A percentile compares a stretch with the other conserved stretches of the same genome.
Evolutionary conservation across 1,140 invertebrate genomes (phyloP).

Genomic region (Heliconius himera): DNA sequence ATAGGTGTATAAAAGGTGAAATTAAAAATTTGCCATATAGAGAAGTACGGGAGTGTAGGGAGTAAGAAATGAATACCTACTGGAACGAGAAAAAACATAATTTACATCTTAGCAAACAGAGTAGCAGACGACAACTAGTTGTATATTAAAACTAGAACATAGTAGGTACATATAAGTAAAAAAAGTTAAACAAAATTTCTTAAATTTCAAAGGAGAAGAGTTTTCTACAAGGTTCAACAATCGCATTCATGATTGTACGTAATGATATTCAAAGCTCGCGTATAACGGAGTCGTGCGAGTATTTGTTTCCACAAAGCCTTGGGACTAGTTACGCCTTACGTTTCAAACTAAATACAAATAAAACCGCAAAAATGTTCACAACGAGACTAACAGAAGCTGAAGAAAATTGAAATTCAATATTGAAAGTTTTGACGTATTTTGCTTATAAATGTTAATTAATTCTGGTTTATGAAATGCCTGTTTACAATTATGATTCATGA

Average conservation of each 20-base stretch:
- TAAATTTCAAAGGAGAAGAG: background rate
- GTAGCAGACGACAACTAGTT: too few relatives aligned
- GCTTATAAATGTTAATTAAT: background rate
- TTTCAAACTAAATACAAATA: slow-evolving; percentile 14
- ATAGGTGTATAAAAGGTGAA: too few relatives aligned
- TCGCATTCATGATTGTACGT: slow-evolving; percentile 22
- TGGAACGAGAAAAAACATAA: too few relatives aligned
- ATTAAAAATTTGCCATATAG: too few relatives aligned
- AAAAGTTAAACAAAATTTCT: background rate
- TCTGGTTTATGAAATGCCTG: background rate
- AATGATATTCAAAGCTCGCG: slow-evolving; percentile 31
- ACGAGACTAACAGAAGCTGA: background rate
- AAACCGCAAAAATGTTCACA: background rate
- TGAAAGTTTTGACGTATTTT: background rate
- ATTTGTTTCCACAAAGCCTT: slow-evolving; percentile 27
- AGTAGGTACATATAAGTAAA: background rate
- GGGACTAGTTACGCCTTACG: slow-evolving; percentile 16
- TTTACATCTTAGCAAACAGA: too few relatives aligned
- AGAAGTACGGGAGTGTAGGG: too few relatives aligned
- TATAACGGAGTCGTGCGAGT: slow-evolving; percentile 25
- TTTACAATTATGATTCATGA: background rate
- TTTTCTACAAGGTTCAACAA: slow-evolving; percentile 17
- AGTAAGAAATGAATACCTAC: too few relatives aligned
- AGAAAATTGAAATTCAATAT: slow-evolving; percentile 10
- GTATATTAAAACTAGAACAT: background rate